These are phyloP conservation scores for Labeo catla DNA, from an alignment of 2,113 vertebrate species.

Conservation along the genomic window DNA sequence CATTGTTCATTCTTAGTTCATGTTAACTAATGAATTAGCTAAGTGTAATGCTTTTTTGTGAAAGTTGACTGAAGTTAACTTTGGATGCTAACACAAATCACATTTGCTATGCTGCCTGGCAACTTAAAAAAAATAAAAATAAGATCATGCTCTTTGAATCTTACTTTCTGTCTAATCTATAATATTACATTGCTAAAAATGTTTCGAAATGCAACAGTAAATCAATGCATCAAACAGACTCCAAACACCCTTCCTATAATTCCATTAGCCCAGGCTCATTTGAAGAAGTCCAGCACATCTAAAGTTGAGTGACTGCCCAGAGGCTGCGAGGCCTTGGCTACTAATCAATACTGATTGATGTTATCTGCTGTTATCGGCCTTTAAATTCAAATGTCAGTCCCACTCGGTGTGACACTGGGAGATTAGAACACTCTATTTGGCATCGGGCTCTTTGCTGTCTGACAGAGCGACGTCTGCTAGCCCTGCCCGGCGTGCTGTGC, in stretches of 20 bases:
- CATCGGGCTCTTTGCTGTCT: constrained; percentile 60
- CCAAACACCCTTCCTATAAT: neutral
- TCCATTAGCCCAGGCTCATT: constrained; percentile 20
- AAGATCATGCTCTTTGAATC: neutral
- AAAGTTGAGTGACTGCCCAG: constrained; percentile 21
- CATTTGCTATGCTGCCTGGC: neutral
- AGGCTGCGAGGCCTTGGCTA: constrained; percentile 55
- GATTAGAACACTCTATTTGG: constrained; percentile 68
- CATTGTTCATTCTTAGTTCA: too few species aligned
- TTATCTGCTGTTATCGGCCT: constrained; percentile 74
- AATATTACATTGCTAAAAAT: neutral
- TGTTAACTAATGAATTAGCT: too few species aligned
- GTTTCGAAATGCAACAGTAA: constrained; percentile 31
- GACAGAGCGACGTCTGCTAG: constrained; percentile 63
- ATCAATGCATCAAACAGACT: constrained; percentile 26
- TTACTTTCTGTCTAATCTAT: neutral
- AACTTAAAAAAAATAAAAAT: neutral
- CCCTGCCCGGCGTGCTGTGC: constrained; percentile 61
- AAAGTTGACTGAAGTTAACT: neutral
- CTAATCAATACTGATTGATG: constrained; percentile 74
- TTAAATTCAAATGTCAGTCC: constrained; percentile 75
- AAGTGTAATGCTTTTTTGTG: neutral
- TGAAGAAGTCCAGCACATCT: constrained; percentile 43
- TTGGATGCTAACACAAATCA: neutral
- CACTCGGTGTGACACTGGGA: constrained; percentile 66